Evolutionary conservation across 1,140 invertebrate species (phyloP), one percentile per base, ranked within the genome.

Genomic region (Trichomalopsis sarcophagae): DNA sequence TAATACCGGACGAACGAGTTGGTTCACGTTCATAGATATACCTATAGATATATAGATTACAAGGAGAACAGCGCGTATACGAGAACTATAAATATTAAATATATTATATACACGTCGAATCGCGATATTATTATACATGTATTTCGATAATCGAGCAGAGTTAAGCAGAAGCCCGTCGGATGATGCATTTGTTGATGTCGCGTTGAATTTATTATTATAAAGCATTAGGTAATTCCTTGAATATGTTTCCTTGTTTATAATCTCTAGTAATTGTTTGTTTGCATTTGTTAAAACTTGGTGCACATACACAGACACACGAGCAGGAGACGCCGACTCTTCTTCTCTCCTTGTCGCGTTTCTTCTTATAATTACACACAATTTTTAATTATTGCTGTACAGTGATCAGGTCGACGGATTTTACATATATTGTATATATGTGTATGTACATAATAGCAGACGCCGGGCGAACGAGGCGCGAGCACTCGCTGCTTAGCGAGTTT

Each of bases 151-250:
- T 78, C n/a, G 27, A 75, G 73, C 36, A 62, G 23, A 55, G 30
- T 75, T 40, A 68, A 80, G 40, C 40, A 50, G 71, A 82, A 30
- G 50, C 74, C 81, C 81, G 81, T 83, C 81, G 76, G 85, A 86
- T 66, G 47, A 74, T 74, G 86, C 86, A 88, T 88, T 89, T 87
- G 88, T 88, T 87, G 87, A 87, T 88, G 88, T 89, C 86, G 86
- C 88, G 83, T 88, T 87, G 85, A 86, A 86, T 86, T 86, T 82
- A 86, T 82, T 79, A 82, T 79, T 82, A 78, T 76, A 69, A 62
- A 17, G 27, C 73, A 78, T 71, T 82, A 85, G 74, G 17, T 77
- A 81, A 82, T 78, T 82, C 13, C 74, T 81, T 44, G 66, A 85
- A 87, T 87, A 88, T 86, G 87, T 88, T 89, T 88, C 84, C 77